phyloP scores from a whole-genome alignment of 2,797 vertebrate species.

The Amphiprion clarkii region DNA sequence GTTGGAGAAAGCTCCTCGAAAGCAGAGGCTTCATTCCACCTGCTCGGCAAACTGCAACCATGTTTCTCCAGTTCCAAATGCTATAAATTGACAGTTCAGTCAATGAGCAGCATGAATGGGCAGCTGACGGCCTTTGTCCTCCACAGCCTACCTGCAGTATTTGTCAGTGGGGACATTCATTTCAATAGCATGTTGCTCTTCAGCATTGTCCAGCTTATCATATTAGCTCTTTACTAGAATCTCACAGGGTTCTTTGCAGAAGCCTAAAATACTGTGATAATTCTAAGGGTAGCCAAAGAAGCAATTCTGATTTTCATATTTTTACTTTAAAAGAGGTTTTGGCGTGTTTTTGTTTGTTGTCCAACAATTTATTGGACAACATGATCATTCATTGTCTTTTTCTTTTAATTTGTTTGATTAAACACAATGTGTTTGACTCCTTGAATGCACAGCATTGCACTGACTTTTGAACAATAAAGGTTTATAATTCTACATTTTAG shows the following conservation, averaged over 20 bases:
- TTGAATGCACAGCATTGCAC: no score
- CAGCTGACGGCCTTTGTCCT: conserved; percentile 10
- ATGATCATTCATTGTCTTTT: no score
- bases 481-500: no score
- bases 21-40: conserved; percentile 22
- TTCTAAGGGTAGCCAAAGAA: not conserved
- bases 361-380: no score
- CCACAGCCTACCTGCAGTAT: conserved; percentile 5
- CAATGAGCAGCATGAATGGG: conserved; percentile 21
- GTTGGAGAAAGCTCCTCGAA: conserved; percentile 26
- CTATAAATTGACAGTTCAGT: conserved; percentile 17
- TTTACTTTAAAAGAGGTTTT: not conserved
- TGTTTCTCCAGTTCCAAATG: conserved; percentile 14
- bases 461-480: no score
- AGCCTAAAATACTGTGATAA: not conserved
- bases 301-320: not conserved
- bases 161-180: conserved; percentile 17
- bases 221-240: conserved; percentile 16
- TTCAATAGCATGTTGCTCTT: conserved; percentile 9
- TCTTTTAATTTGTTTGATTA: no score
- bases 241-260: not conserved
- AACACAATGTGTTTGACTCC: no score
- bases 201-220: conserved; percentile 8
- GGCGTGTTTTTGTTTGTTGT: no score
- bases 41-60: conserved; percentile 10